These are phyloP conservation scores for Aythya baeri DNA, from an alignment of 2,113 vertebrate species.

Conservation along the genomic window DNA sequence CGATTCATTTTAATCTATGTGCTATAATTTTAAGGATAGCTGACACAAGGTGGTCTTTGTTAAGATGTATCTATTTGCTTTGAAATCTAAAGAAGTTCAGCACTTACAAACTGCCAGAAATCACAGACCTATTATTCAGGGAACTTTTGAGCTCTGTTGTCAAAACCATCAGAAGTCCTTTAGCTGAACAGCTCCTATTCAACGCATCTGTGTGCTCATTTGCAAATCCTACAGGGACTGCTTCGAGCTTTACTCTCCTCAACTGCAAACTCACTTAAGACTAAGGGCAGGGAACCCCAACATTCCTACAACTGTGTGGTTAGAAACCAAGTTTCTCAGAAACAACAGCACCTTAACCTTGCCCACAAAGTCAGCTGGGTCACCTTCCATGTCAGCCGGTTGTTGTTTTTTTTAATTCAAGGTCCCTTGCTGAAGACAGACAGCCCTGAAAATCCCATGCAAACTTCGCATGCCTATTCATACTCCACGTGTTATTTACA, in stretches of 20 bases:
- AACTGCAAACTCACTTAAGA: background rate
- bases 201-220: slow-evolving; percentile 2
- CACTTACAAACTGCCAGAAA: slow-evolving; percentile 10
- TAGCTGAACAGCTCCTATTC: slow-evolving; percentile 26
- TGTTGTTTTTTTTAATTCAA: background rate
- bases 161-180: slow-evolving; percentile 19
- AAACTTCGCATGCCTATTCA: background rate
- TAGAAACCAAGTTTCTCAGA: background rate
- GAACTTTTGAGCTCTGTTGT: slow-evolving; percentile 27
- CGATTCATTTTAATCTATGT: slow-evolving; percentile 38
- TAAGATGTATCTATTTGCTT: slow-evolving; percentile 58
- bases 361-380: background rate
- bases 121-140: slow-evolving; percentile 33
- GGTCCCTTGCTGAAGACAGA: background rate
- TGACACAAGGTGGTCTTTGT: slow-evolving; percentile 55
- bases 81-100: slow-evolving; percentile 46
- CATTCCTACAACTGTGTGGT: background rate
- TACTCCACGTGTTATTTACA: background rate
- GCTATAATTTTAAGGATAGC: slow-evolving; percentile 51
- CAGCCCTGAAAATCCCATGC: background rate
- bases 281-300: background rate
- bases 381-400: background rate
- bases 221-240: background rate
- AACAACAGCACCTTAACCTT: background rate
- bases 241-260: background rate